Base-by-base conservation (phyloP, 2,113 vertebrate species). In the Clinocottus analis region DNA sequence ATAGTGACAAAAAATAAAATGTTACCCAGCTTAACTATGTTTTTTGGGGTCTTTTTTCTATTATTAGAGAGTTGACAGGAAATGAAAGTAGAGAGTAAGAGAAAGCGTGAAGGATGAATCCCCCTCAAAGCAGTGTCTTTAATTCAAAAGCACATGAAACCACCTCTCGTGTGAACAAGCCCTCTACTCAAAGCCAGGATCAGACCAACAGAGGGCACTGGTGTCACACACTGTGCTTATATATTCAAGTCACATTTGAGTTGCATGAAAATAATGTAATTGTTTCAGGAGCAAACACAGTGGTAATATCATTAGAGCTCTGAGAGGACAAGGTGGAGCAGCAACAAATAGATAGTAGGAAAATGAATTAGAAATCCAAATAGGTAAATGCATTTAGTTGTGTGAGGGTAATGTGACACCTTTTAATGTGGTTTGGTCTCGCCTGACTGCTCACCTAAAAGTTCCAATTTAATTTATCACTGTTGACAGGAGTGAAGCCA, bases 381-480 rank as follows among this genome's bases (percentile, higher is more conserved):
- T 83, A 64, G 63, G 68, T 83, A 79, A 84, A 84, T 76, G 55
- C 53, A 79, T 84, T 76, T 85, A 84, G 83, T 80, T 58, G 63
- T 75, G 79, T 51, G 58, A 14, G 25, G 60, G 74, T 88, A 86
- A 89, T 84, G 79, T 88, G 89, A 91, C 83, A 87, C 84, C 37
- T 86, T 85, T 87, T 80, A 90, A 83, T 90, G 83, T 80, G 80
- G 75, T 67, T 82, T 41, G 27, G 85, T 82, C 73, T 80, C 79
- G 70, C 79, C 77, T 79, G 87, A 90, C 63, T 90, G 86, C 88
- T 83, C 75, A 84, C 70, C 87, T 85, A 69, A 89, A 88, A 86
- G 66, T 90, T 91, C 82, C 84, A 91, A 91, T 92, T 94, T 74
- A 85, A 91, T 87, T 89, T 83, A 89, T 91, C 75, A 12, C 64